Conservation (phyloP, 2,888 invertebrate species). For the Drosophila fulvimacula region DNA sequence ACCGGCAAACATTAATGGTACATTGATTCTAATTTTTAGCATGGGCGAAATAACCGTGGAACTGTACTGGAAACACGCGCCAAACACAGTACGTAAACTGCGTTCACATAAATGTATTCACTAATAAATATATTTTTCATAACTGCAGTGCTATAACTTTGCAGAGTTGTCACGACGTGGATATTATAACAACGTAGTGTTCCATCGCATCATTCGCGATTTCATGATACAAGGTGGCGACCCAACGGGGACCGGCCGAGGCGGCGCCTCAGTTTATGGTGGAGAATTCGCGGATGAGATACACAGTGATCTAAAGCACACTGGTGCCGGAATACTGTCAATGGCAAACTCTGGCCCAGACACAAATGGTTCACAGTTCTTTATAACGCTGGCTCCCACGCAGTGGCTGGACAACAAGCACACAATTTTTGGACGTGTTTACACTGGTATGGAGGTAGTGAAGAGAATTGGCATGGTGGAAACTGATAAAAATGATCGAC, state of each 20-base stretch:
- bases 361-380: slow-evolving; percentile 99
- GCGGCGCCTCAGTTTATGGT: slow-evolving; percentile 98
- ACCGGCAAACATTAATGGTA: background rate
- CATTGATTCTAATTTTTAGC: slow-evolving; percentile 84
- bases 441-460: slow-evolving; percentile 95
- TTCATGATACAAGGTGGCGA: slow-evolving; percentile 99
- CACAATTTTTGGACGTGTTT: slow-evolving; percentile 96
- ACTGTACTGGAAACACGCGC: slow-evolving; percentile 99
- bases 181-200: slow-evolving; percentile 98
- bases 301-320: slow-evolving; percentile 96
- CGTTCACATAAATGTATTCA: accelerated
- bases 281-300: slow-evolving; percentile 98
- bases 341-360: slow-evolving; percentile 99
- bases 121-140: background rate
- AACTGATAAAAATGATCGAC: slow-evolving; percentile 96
- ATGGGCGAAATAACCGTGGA: slow-evolving; percentile 97
- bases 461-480: slow-evolving; percentile 97
- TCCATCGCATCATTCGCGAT: slow-evolving; percentile 97
- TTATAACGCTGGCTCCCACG: slow-evolving; percentile 97
- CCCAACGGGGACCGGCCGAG: slow-evolving; percentile 98
- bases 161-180: slow-evolving; percentile 96
- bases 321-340: slow-evolving; percentile 94
- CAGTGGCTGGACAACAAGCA: slow-evolving; percentile 99
- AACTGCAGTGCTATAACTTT: slow-evolving; percentile 92
- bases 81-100: slow-evolving; percentile 88